A percentile compares a stretch with the other conserved stretches of the same genome.
Evolutionary conservation across 2,888 invertebrate species (phyloP).

Genomic region (Euphydryas editha): DNA sequence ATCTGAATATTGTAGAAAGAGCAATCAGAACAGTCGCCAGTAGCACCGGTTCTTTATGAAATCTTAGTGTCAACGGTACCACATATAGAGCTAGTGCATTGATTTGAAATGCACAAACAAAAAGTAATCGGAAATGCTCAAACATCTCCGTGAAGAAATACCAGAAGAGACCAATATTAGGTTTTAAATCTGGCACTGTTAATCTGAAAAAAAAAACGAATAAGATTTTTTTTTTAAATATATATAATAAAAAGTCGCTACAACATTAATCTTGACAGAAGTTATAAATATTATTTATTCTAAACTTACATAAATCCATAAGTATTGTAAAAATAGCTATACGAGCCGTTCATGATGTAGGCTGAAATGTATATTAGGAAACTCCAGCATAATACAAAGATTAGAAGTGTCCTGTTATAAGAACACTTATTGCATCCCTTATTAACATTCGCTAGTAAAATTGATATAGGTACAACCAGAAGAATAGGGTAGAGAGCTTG

Average conservation of each 20-base stretch:
- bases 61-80: conserved; percentile 91
- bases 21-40: conserved; percentile 91
- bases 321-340: conserved; percentile 87
- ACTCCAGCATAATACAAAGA: conserved; percentile 81
- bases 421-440: conserved; percentile 77
- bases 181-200: conserved; percentile 95
- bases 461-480: conserved; percentile 91
- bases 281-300: conserved; percentile 49
- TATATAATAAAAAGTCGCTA: too few species aligned
- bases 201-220: conserved; percentile 84
- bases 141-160: conserved; percentile 99
- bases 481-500: conserved; percentile 93
- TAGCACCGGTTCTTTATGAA: conserved; percentile 91
- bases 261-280: not conserved
- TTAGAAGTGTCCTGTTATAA: conserved; percentile 74
- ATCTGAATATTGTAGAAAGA: conserved; percentile 94
- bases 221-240: not conserved
- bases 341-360: conserved; percentile 85
- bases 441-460: conserved; percentile 85
- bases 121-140: conserved; percentile 97
- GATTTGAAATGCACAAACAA: conserved; percentile 98
- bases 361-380: conserved; percentile 85
- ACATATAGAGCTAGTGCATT: conserved; percentile 96
- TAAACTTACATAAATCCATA: conserved; percentile 92
- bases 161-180: conserved; percentile 99